A percentile compares a stretch with the other conserved stretches of the same genome.
Conservation (phyloP, 2,888 invertebrate species). For the Drosophila melanosoma region DNA sequence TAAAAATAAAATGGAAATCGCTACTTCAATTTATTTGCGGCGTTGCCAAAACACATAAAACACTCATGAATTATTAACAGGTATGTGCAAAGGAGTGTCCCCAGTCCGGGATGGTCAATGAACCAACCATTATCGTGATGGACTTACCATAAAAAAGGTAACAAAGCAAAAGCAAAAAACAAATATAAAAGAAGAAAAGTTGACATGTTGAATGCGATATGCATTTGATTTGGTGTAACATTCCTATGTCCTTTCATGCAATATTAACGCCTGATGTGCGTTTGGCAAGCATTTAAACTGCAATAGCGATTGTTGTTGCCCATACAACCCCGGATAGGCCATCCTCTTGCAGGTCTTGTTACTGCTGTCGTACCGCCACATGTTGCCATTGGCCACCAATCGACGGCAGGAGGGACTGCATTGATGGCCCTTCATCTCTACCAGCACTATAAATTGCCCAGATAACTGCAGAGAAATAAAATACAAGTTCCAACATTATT, state of each 20-base stretch:
- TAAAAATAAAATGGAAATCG: constrained; percentile 82
- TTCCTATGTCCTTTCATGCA: background rate
- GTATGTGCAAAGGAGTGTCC: constrained; percentile 61
- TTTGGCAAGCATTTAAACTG: background rate
- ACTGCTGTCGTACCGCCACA: no score
- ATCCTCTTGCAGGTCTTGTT: background rate
- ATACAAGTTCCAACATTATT: no score
- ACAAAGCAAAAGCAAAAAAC: background rate
- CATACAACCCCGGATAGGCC: background rate
- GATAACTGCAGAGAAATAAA: no score
- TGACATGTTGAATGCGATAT: constrained; percentile 3
- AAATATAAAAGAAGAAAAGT: background rate
- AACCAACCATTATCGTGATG: constrained; percentile 27
- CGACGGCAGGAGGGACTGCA: no score
- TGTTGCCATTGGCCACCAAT: no score
- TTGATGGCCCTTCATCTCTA: no score
- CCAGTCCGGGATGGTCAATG: constrained; percentile 34
- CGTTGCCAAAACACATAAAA: constrained; percentile 63
- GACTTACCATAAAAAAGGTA: background rate
- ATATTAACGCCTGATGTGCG: background rate
- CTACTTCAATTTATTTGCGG: constrained; percentile 79
- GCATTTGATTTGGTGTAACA: constrained; percentile 15
- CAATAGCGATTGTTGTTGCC: background rate
- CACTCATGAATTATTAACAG: constrained; percentile 74
- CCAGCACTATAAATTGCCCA: no score